Conservation (phyloP, 2,888 invertebrate species). For the Watsonalla cultraria region DNA sequence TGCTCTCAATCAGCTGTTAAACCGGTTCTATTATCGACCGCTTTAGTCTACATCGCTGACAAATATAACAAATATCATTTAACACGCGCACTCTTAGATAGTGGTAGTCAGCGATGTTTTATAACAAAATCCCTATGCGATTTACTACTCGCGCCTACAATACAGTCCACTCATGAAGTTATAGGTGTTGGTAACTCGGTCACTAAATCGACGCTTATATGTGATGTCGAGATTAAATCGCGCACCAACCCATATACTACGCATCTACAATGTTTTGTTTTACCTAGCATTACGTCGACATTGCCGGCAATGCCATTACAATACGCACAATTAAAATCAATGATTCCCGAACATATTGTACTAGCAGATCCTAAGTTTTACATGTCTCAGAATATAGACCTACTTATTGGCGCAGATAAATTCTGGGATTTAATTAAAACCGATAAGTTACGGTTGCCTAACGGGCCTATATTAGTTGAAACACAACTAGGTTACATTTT, state of each 20-base stretch:
- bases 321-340: slow-evolving; percentile 6
- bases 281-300: background rate
- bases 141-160: background rate
- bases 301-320: too few species aligned
- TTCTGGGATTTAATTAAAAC: slow-evolving; percentile 11
- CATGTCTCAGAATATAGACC: slow-evolving; percentile 5
- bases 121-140: slow-evolving; percentile 9
- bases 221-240: slow-evolving; percentile 4
- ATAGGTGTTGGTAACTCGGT: slow-evolving; percentile 5
- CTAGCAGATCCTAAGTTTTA: slow-evolving; percentile 11
- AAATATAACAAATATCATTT: slow-evolving; percentile 11
- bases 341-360: slow-evolving; percentile 7
- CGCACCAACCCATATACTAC: background rate
- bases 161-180: slow-evolving; percentile 9
- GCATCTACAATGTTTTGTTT: too few species aligned
- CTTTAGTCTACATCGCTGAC: slow-evolving; percentile 14
- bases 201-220: slow-evolving; percentile 1
- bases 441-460: slow-evolving; percentile 5
- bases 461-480: slow-evolving; percentile 7
- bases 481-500: slow-evolving; percentile 14
- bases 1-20: slow-evolving; percentile 1
- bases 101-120: slow-evolving; percentile 18
- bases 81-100: slow-evolving; percentile 16
- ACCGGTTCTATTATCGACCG: slow-evolving; percentile 17
- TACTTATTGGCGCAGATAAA: slow-evolving; percentile 6